Base-by-base conservation (phyloP, 92 coral and sea anemone genomes). In the Ricordea florida region DNA sequence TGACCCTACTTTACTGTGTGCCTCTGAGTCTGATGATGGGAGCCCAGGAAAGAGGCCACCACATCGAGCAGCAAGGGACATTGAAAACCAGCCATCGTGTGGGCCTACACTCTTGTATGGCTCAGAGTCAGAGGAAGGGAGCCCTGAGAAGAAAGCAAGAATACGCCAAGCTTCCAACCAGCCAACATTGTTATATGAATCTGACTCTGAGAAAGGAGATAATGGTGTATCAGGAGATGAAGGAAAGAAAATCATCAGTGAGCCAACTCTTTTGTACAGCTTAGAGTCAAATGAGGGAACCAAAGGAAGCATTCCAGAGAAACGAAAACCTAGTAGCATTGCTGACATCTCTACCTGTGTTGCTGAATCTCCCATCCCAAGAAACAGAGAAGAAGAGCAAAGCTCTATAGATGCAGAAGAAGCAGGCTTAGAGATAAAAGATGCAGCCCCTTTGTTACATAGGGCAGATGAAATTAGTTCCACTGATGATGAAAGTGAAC, bases 101-200 rank as follows among this genome's bases (percentile, higher is more conserved):
- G 53, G 28, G 24, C 78, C 79, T 32, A 79, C 85, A 45, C 41
- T 79, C 8, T 25, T 79, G 45, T 66, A 69, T 57, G 85, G 58
- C 26, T 57, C 67, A 53, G 78, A 58, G 36, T 69, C 85, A 24
- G 78, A 67, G 2, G 49, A 69, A 53, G 78, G 59, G 1, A 69
- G 62, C 26, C 85, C 69, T 10, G 11, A 60, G 11, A 72, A 79
- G 49, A 37, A 29, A 45, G 52, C 55, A n/a, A 17, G 28, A 23
- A 34, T 5, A 1, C 36, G 16, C 8, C 51, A 20, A 0, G 40
- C 53, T 29, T 35, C 52, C 2, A 60, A 40, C 25, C 38, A n/a
- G 10, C 78, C 70, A 10, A 37, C 62, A 13, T 16, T 57, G 57
- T 17, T 76, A 32, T 48, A 55, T 33, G 79, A 70, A 34, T 27